Evolutionary conservation across 2,797 vertebrate genomes (phyloP), one percentile per base, ranked within the genome.

Genomic region (Babyrousa celebensis): DNA sequence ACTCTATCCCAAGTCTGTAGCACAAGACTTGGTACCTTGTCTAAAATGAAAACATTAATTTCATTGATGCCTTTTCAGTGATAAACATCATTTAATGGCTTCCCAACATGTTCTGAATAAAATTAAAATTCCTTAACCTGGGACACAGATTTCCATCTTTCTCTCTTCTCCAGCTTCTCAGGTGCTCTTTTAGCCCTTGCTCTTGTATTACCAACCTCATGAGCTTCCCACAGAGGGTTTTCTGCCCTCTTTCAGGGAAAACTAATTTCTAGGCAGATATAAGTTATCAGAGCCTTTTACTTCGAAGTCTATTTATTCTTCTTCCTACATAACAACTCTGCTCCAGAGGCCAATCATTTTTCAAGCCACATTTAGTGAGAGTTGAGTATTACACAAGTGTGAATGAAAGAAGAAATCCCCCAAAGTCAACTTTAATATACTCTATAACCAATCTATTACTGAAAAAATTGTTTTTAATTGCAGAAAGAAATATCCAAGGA

Each of bases 401-500:
- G 48, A 80, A 52, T 89, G 56, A 94, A 92, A 91, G 32, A 71
- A 96, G 60, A 89, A 84, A 71, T 71, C 17, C 16, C 16, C 16
- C n/a, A 70, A 67, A 91, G 87, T 88, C 62, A 71, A 56, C 91
- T 92, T 94, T 84, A 92, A 94, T 77, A 72, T 52, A 52, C 40
- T 48, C 4, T 68, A 56, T 40, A 91, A 67, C 85, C 36, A n/a
- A 63, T 71, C 20, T 78, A 40, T 67, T 86, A 68, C 68, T 65
- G 68, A 88, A 62, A 78, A 68, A 84, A 27, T 48, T 63, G 23
- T 82, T 85, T 97, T 90, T 80, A 96, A 72, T 94, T 95, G 63
- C 23, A 72, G 74, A 93, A 96, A 96, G 70, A 96, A 67, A 27
- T 97, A 94, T 88, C 29, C 85, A 92, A 95, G 96, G 63, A 56